Base-by-base conservation (phyloP, 1,140 invertebrate genomes). In the Acromyrmex heyeri region DNA sequence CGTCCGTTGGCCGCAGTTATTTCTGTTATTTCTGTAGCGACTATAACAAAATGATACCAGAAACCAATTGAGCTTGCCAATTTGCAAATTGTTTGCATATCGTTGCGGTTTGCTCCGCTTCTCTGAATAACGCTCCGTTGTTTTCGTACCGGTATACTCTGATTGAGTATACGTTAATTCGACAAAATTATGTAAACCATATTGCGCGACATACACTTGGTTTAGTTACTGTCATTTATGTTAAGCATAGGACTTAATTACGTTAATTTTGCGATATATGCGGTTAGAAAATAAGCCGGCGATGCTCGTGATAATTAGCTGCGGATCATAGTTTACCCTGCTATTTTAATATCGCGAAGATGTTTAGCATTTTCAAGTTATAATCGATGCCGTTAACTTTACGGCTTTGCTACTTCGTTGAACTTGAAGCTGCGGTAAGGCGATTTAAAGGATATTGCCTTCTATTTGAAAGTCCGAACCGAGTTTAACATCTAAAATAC, bases 71-170 rank as follows among this genome's bases (percentile, higher is more conserved):
- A 48, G 55, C 67, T 16, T 30, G 55, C 21, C 79, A 83, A 61
- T 83, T 48, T 61, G 24, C 69, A 83, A 83, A 83, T 83, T 75
- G 79, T 75, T 83, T 83, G 69, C 44, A 62, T 48, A 61, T 30
- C 38, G 3, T 48, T 8, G 67, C 16, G 55, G 53, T 44, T 67
- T 67, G 61, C 48, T 81, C 55, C 64, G 64, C 38, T 24, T 34
- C 8, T n/a, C 55, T 62, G 69, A 61, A 75, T 62, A 61, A 61
- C 24, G 79, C 34, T 50, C 59, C 12, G 44, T 73, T 61, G 70
- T 83, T 83, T 73, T 64, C 69, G 3, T 59, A 3, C 57, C 18
- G 27, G 24, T 30, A 10, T 57, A 50, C 57, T 44, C 67, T 27
- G 55, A 62, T 75, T 48, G 69, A 61, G 21, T 62, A 61, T 34